A percentile compares a stretch with the other conserved stretches of the same genome.
Evolutionary conservation across 1,140 invertebrate genomes (phyloP).

Genomic region (Magallana angulata): DNA sequence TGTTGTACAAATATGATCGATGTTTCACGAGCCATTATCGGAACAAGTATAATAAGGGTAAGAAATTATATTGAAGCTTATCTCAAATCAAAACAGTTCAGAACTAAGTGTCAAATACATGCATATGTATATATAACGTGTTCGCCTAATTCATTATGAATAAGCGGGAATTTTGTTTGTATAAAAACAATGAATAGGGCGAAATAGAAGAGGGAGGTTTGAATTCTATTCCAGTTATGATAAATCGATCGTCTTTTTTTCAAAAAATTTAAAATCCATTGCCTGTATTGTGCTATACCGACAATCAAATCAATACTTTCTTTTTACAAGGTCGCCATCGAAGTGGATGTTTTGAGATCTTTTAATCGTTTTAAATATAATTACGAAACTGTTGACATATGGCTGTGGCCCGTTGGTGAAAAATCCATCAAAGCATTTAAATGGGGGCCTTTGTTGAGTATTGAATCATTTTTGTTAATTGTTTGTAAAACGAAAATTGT

Average conservation of each 20-base stretch:
- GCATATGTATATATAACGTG: too few species aligned
- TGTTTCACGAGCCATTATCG: too few species aligned
- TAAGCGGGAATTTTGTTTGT: not conserved
- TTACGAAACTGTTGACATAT: constrained; percentile 14
- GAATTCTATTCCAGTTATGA: not conserved
- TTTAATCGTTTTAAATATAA: constrained; percentile 23
- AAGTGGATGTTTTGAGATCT: not conserved
- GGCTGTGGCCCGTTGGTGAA: not conserved
- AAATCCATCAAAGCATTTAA: constrained; percentile 17
- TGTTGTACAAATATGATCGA: too few species aligned
- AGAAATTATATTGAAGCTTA: too few species aligned
- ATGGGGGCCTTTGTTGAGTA: not conserved
- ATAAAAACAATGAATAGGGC: not conserved
- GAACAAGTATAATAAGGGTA: too few species aligned
- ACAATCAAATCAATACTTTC: constrained; percentile 25
- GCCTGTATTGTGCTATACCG: not conserved
- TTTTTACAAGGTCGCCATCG: not conserved
- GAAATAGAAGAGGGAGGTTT: not conserved
- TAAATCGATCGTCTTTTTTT: not conserved
- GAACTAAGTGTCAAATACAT: too few species aligned
- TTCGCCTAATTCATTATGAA: not conserved
- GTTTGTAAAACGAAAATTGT: not conserved
- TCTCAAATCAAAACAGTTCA: too few species aligned
- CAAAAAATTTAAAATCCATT: not conserved
- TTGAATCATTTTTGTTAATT: not conserved